Conservation (phyloP, 2,113 vertebrate species). For the Semicossyphus pulcher region DNA sequence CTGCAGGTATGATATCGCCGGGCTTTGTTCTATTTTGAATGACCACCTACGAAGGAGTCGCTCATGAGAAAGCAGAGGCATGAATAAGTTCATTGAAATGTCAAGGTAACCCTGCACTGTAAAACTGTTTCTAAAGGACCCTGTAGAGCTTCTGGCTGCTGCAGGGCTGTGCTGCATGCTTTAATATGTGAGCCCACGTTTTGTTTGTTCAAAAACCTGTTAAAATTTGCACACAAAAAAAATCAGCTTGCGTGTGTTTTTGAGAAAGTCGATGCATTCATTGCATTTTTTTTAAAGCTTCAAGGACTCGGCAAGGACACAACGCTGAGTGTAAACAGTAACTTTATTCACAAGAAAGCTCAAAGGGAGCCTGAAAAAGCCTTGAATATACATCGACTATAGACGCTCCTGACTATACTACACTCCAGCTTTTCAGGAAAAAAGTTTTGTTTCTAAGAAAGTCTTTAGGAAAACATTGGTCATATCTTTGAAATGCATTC, state of each 20-base stretch:
- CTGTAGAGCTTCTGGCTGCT: not conserved
- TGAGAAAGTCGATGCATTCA: not conserved
- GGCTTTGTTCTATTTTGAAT: conserved; percentile 13
- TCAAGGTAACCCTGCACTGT: not conserved
- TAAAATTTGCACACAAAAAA: not conserved
- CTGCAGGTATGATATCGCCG: not conserved
- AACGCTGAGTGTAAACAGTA: conserved; percentile 10
- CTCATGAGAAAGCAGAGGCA: not conserved
- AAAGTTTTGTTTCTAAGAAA: too few relatives aligned
- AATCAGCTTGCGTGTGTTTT: too few relatives aligned
- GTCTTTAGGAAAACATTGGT: too few relatives aligned
- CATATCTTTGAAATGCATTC: too few relatives aligned
- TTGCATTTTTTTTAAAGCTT: not conserved
- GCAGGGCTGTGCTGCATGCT: not conserved
- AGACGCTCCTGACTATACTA: too few relatives aligned
- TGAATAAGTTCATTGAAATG: conserved; percentile 1
- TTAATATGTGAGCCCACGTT: not conserved
- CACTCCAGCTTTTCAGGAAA: too few relatives aligned
- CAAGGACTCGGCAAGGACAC: conserved; percentile 11
- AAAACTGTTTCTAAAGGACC: not conserved
- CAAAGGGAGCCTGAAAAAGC: not conserved
- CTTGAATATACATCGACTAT: not conserved
- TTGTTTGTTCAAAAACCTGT: not conserved
- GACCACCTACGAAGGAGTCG: conserved; percentile 4
- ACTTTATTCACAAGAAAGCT: not conserved